Evolutionary conservation across 2,797 vertebrate genomes (phyloP), one percentile per base, ranked within the genome.

Genomic region (Eidolon dupreanum): DNA sequence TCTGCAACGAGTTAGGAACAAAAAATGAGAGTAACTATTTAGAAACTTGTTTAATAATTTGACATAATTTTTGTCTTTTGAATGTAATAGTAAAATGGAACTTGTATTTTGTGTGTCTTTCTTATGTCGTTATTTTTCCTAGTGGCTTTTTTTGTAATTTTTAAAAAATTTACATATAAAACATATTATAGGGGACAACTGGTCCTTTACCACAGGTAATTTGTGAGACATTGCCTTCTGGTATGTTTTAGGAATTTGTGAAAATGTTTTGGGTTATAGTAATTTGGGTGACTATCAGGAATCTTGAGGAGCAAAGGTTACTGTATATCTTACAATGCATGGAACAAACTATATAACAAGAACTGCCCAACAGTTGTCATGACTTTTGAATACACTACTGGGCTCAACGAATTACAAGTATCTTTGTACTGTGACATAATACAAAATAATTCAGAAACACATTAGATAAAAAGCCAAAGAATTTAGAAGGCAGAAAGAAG

Each of bases 81-180:
- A 90, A 28, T 95, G 1, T 87, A 63, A 74, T 74, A 86, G 81
- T 82, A 66, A 96, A 95, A 83, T 73, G 5, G 20, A 87, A 49
- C 16, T 63, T 68, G 3, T 9, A 41, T 71, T 86, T 70, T 88
- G 3, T 88, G 11, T 85, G 31, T 86, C 12, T 73, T 94, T 77
- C 33, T 78, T 81, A 20, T 74, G 85, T 88, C 8, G 68, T 55
- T 75, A 49, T 41, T 88, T 86, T 84, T 31, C 24, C 53, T 36
- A 55, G 33, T 78, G 84, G 78, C 36, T 79, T 66, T 90, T 82
- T 66, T 66, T 55, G 51, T 75, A 61, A 75, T 78, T 55, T 88
- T 31, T 26, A 24, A 5, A 51, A 86, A 59, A 31, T 20, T 33
- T 63, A 59, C 8, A 51, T 92, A 7, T 92, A 36, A 19, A 24